Evolutionary conservation across 2,797 vertebrate species (phyloP), one percentile per base, ranked within the genome.

Genomic region (Rhyacichthys aspro): DNA sequence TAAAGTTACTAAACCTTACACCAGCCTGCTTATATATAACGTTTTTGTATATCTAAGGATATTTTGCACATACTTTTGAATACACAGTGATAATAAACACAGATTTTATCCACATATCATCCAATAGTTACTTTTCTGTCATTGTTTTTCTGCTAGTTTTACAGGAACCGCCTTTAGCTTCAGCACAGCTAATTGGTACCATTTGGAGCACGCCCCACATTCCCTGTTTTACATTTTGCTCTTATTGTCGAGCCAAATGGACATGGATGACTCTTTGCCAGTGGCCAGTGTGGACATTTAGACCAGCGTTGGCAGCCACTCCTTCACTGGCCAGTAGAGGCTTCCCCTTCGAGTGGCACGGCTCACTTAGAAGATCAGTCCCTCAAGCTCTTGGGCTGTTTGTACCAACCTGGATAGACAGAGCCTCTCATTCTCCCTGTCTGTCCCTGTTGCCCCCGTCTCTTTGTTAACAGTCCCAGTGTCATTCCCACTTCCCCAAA

Each of bases 401-500:
- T 42, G 64, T 61, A 53, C 62, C 39, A 59, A 67, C 19, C 43
- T 48, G 33, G 10, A 56, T 65, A 76, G 45, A 45, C 43, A 38
- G 39, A 55, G 18, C 61, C 18, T 45, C 11, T 60, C 7, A 5
- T 61, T 53, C 8, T 50, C 36, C n/a, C 37, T 48, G 43, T 55
- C 36, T 39, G 11, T 62, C 37, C 17, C 18, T 44, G 44, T 43
- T 37, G 11, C 28, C 36, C 9, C 17, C 18, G 36, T 43, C 33
- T 49, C 43, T 64, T 45, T 52, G 43, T 55, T 55, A 63, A 69
- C 47, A 55, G 43, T 41, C 32, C 53, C 9, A 43, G 8, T 52
- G 12, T 71, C 17, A 47, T 52, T 58, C 43, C 44, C 39, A 19
- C 49, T 39, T 53, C 55, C 49, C 63, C 55, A 76, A 82, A 82